These are phyloP conservation scores for Proterorhinus semilunaris DNA, from an alignment of 2,113 vertebrate species.

Conservation along the genomic window DNA sequence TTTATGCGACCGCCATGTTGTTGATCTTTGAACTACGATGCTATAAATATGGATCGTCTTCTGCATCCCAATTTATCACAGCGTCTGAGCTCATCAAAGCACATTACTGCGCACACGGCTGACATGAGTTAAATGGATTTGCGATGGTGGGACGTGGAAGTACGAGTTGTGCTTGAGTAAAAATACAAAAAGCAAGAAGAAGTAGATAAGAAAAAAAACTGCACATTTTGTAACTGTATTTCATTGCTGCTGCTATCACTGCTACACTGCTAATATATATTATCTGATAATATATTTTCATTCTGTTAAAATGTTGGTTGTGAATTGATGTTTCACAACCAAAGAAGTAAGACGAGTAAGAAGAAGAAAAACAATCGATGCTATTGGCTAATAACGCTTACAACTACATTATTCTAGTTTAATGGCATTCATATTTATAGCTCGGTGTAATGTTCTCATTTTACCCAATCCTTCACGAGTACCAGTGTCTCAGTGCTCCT, in stretches of 20 bases:
- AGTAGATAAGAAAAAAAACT: background rate
- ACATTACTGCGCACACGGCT: constrained; percentile 38
- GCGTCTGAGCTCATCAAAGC: constrained; percentile 37
- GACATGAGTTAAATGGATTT: constrained; percentile 35
- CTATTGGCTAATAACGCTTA: constrained; percentile 15
- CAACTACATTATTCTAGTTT: constrained; percentile 44
- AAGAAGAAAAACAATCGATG: no score
- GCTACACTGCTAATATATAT: no score
- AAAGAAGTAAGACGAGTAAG: no score
- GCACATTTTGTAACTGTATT: background rate
- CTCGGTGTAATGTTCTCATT: constrained; percentile 23
- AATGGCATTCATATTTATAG: constrained; percentile 42
- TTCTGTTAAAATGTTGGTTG: no score
- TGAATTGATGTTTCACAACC: no score
- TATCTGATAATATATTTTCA: no score
- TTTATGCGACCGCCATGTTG: constrained; percentile 34
- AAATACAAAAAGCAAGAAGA: background rate
- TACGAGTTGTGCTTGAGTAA: background rate
- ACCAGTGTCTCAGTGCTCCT: constrained; percentile 10
- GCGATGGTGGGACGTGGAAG: constrained; percentile 19
- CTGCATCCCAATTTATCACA: constrained; percentile 52
- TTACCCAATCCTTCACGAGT: constrained; percentile 37
- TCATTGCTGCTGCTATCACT: no score
- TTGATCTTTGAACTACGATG: constrained; percentile 45
- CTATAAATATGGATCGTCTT: constrained; percentile 38